Evolutionary conservation across 2,888 invertebrate species (phyloP), one percentile per base, ranked within the genome.

Genomic region (Drosophila birchii): DNA sequence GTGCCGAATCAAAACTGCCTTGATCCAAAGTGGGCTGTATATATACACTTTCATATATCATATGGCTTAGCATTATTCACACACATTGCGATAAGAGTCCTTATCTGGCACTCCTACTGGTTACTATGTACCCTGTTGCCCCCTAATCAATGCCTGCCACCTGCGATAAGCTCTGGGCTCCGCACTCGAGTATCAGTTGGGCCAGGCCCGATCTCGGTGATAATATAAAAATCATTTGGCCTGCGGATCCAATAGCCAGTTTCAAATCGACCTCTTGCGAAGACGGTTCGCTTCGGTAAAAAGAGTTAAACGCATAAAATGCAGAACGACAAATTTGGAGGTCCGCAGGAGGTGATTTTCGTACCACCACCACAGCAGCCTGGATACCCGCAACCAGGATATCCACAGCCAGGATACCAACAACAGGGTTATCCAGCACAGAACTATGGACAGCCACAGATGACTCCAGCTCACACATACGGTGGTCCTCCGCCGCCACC

Each of bases 281-380:
- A 23, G 53, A 8, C 29, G 57, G 73, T 43, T 59, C 55, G 39
- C 70, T 18, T 26, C 32, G 8, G 34, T 16, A 5, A 11, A 11
- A 16, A 34, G 34, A 16, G 45, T 12, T 6, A 14, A n/a, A 53
- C 5, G 14, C 32, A 12, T 16, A 29, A 9, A 23, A 83, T 83
- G 87, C 45, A 77, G 18, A 74, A 67, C 56, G 85, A 78, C 9
- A 76, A 73, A 34, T 58, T 60, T 44, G n/a, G 29, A 6, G 38
- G 64, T 11, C 53, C 78, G 32, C 61, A 63, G 49, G 29, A 70
- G 32, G 76, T 71, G 16, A 78, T 58, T 1, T 73, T 57, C n/a
- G 8, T 62, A 20, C 64, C 29, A 5, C 38, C 58, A 18, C 60
- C 54, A 32, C 23, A 62, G 5, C 78, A 55, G 23, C 62, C 38